Base-by-base conservation (phyloP, 1,140 invertebrate species). In the Charaxes varanes region DNA sequence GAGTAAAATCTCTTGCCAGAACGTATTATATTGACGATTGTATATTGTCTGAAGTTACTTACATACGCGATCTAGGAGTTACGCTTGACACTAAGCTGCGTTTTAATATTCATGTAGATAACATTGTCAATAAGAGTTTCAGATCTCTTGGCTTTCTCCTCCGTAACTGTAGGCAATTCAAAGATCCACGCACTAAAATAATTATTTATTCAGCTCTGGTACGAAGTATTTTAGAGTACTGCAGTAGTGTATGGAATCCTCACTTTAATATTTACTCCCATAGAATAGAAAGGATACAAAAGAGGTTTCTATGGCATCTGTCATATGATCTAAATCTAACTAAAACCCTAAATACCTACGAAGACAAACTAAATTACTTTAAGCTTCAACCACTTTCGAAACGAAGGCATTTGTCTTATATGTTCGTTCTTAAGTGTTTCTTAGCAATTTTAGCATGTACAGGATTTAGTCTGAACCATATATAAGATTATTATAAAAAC, bases 81-180 rank as follows among this genome's bases (percentile, higher is more conserved):
- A 42, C 13, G 21, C 31, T 42, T 6, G 41, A 42, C 15, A 32
- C 15, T 19, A 42, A 28, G 6, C 10, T 28, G 10, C 26, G 13
- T 10, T 40, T 40, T 31, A 17, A 40, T 17, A 11, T 30, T n/a
- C 37, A 40, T 13, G 22, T 40, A 21, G 26, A 40, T 40, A 19
- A 14, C 14, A 40, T 40, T 8, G 26, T 26, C 22, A 27, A 27
- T n/a, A 18, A 19, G 13, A 19, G 16, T 4, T 41, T 30, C 13
- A 30, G 17, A 27, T 10, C 30, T 23, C 24, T 41, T 14, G 30
- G 40, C 14, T 41, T 41, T 41, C 15, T 32, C 18, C 30, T 17
- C 16, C 26, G 30, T 18, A 18, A 10, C 30, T 17, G 30, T 32
- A 10, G n/a, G 11, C 7, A 10, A 17, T 18, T 32, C 18, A 13